These are phyloP conservation scores for Manacus vitellinus DNA, from an alignment of 2,113 vertebrate genomes.

Conservation along the genomic window DNA sequence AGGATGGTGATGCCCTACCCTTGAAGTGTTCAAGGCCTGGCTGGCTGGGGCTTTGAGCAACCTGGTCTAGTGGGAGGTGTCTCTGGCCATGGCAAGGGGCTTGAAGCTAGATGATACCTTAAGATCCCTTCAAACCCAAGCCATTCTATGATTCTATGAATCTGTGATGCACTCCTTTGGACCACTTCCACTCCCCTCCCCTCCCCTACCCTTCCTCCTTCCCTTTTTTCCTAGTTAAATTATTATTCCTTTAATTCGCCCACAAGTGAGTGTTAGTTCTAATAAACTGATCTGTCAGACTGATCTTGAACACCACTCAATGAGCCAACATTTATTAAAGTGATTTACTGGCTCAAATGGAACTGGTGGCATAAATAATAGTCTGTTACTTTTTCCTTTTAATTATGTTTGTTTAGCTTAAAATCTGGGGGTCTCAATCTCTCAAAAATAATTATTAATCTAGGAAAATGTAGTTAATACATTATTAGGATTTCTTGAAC, in stretches of 20 bases:
- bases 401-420: neutral
- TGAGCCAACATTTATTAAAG: neutral
- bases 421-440: neutral
- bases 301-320: neutral
- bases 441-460: neutral
- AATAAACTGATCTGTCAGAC: neutral
- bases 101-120: neutral
- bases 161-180: fast-evolving
- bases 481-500: neutral
- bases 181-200: no score
- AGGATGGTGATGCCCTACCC: fast-evolving
- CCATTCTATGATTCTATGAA: neutral
- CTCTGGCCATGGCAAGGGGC: neutral
- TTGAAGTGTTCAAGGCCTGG: neutral
- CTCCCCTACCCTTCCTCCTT: no score
- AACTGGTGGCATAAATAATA: neutral
- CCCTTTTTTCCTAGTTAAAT: neutral
- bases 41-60: neutral
- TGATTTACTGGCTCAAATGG: neutral
- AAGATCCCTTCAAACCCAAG: neutral
- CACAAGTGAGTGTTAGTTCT: neutral
- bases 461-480: neutral
- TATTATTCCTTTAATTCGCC: neutral
- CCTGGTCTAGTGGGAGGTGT: neutral
- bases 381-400: neutral